These are phyloP conservation scores for Gasterosteus nipponicus DNA, from an alignment of 2,113 vertebrate genomes.

Conservation along the genomic window DNA sequence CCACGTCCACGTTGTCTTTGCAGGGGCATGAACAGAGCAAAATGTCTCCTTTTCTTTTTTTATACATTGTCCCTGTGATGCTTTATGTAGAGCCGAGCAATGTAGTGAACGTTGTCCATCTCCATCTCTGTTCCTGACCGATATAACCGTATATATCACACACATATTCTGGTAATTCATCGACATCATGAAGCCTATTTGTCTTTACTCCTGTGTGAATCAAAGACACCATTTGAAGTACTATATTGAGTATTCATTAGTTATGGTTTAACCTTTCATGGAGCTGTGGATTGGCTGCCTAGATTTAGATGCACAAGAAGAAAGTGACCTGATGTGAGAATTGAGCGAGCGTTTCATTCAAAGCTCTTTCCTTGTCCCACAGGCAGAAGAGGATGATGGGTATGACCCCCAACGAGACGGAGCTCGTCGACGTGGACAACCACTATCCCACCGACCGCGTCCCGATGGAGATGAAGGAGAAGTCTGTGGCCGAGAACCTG, in stretches of 20 bases:
- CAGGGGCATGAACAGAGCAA: neutral
- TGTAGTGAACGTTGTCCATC: too few relatives aligned
- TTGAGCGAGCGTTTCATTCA: neutral
- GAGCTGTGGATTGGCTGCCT: neutral
- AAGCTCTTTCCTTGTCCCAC: neutral
- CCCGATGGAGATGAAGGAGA: slow-evolving; percentile 87
- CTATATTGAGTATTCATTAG: neutral
- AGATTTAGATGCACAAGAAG: neutral
- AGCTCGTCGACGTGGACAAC: slow-evolving; percentile 85
- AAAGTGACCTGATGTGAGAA: neutral
- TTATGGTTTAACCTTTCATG: neutral
- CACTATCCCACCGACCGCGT: slow-evolving; percentile 84
- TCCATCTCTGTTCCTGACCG: too few relatives aligned
- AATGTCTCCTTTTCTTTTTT: neutral
- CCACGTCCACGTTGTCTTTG: neutral
- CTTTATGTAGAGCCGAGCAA: neutral
- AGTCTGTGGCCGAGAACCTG: slow-evolving; percentile 85
- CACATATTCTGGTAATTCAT: neutral
- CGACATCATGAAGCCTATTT: neutral
- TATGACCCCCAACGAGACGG: slow-evolving; percentile 87
- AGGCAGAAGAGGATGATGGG: slow-evolving; percentile 93
- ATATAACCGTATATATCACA: neutral
- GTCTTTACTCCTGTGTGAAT: too few relatives aligned
- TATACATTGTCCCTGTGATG: neutral
- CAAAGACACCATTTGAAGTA: too few relatives aligned